Percentiles rank a stretch among this genome's conserved stretches.
Conservation (phyloP, 2,113 vertebrate species). For the Psettodes erumei region DNA sequence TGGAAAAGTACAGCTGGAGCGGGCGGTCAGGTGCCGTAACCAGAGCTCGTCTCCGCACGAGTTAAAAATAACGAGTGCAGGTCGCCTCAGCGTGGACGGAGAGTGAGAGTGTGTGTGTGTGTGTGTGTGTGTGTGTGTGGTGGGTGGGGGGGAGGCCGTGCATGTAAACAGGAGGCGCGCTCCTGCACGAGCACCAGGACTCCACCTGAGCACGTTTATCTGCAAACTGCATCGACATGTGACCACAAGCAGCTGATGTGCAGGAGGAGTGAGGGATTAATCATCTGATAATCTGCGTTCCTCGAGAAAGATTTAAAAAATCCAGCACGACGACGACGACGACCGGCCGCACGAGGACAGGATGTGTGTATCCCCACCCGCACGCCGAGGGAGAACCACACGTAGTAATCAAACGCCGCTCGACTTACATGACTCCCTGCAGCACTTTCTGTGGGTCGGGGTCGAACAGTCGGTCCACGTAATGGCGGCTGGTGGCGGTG, state of each 20-base stretch:
- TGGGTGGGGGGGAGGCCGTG: neutral
- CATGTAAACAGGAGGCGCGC: too few relatives aligned
- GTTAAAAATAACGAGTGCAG: slow-evolving; percentile 82
- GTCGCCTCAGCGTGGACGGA: slow-evolving; percentile 16
- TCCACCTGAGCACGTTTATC: too few relatives aligned
- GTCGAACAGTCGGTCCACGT: slow-evolving; percentile 98
- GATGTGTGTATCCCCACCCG: neutral
- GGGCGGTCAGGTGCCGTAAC: slow-evolving; percentile 68
- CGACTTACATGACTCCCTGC: slow-evolving; percentile 99
- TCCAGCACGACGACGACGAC: too few relatives aligned
- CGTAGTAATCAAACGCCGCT: neutral
- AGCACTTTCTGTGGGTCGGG: slow-evolving; percentile 98
- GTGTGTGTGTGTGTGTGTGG: too few relatives aligned
- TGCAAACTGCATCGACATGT: too few relatives aligned
- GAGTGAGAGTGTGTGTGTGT: slow-evolving; percentile 5
- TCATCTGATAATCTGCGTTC: too few relatives aligned
- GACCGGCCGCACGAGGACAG: too few relatives aligned
- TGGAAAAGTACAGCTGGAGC: slow-evolving; percentile 73
- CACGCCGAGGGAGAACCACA: neutral
- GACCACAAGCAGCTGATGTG: too few relatives aligned
- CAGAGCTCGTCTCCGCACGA: slow-evolving; percentile 66
- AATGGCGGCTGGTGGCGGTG: slow-evolving; percentile 98
- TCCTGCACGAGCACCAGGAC: too few relatives aligned
- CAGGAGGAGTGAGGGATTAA: too few relatives aligned
- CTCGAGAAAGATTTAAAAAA: too few relatives aligned